phyloP scores from a whole-genome alignment of 2,113 vertebrate genomes.

The Tenebrosternarchus preto region DNA sequence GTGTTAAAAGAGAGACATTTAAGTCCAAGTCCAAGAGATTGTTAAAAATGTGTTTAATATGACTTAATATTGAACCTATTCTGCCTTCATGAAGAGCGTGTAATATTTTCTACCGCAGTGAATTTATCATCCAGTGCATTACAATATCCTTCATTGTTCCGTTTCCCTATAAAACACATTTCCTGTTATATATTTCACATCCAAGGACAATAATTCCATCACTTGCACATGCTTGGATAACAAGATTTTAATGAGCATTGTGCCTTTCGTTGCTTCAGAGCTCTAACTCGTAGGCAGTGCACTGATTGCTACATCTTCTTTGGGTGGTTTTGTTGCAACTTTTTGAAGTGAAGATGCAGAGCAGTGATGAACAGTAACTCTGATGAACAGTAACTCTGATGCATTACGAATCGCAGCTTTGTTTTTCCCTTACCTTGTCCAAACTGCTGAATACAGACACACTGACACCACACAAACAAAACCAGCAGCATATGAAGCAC shows the following conservation, averaged over 20 bases:
- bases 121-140: not conserved
- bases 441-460: not conserved
- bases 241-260: not conserved
- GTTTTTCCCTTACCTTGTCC: not conserved
- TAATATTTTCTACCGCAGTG: not conserved
- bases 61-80: not conserved
- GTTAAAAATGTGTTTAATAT: not conserved
- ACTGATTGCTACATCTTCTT: constrained; percentile 50
- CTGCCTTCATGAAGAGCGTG: not conserved
- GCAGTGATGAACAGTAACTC: too few relatives aligned
- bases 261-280: not conserved
- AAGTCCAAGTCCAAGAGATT: not conserved
- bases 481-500: not conserved
- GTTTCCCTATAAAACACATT: not conserved
- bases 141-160: not conserved
- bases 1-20: not conserved
- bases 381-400: too few relatives aligned
- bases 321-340: constrained; percentile 43
- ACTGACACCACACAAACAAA: not conserved
- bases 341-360: not conserved
- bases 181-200: not conserved
- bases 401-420: too few relatives aligned
- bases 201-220: constrained; percentile 24
- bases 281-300: constrained; percentile 5
- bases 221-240: not conserved